Percentiles rank a stretch among this genome's conserved stretches.
Evolutionary conservation across 2,888 invertebrate species (phyloP).

Genomic region (Crematogaster levior): DNA sequence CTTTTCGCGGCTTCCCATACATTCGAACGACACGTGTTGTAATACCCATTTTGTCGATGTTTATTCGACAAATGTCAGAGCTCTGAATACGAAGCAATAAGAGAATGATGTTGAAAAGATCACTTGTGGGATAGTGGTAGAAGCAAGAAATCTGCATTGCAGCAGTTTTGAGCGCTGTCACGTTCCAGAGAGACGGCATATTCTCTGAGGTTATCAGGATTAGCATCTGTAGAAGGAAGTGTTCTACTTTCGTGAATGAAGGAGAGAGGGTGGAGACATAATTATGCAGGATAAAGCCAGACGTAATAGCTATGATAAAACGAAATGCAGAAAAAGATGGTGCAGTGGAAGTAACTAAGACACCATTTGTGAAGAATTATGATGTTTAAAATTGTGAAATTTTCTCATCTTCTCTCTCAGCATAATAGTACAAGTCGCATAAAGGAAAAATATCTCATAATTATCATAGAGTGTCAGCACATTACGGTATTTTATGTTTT

Average conservation of each 20-base stretch:
- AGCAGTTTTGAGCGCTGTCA: constrained; percentile 66
- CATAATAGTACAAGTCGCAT: not conserved
- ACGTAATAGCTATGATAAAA: constrained; percentile 41
- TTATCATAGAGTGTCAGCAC: constrained; percentile 58
- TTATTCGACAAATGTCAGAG: constrained; percentile 40
- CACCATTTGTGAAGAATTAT: constrained; percentile 54
- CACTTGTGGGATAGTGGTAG: not conserved
- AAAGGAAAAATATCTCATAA: constrained; percentile 33
- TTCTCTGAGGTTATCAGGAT: constrained; percentile 75
- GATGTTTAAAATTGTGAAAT: constrained; percentile 33
- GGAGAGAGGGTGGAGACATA: constrained; percentile 58
- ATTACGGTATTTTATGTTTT: not conserved
- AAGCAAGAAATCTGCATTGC: constrained; percentile 29
- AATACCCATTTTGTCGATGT: constrained; percentile 37
- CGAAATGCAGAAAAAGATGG: constrained; percentile 47
- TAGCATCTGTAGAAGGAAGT: constrained; percentile 81
- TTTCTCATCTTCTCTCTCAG: constrained; percentile 22
- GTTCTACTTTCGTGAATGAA: constrained; percentile 78
- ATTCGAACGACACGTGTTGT: constrained; percentile 26
- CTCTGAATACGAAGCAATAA: constrained; percentile 12
- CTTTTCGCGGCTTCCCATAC: constrained; percentile 20
- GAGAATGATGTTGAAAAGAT: constrained; percentile 6
- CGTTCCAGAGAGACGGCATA: constrained; percentile 58
- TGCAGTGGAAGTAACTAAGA: constrained; percentile 35
- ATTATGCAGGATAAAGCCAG: constrained; percentile 59